Conservation (phyloP, 1,140 invertebrate species). For the Hesperophylax magnus region DNA sequence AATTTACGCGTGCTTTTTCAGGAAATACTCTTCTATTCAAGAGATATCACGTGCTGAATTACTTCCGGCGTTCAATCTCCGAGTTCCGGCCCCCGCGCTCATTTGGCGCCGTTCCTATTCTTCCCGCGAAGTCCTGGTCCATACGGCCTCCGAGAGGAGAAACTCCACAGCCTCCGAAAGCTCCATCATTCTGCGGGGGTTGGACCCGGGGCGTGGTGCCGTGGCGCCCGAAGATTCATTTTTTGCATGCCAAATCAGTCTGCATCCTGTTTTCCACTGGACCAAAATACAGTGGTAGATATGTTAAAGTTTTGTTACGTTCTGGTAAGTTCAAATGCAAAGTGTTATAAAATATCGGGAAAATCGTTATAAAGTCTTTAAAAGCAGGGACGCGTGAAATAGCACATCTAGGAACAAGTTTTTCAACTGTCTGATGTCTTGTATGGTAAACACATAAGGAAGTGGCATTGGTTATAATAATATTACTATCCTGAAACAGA, state of each 20-base stretch:
- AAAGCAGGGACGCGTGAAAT: too few species aligned
- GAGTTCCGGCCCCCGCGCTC: slow-evolving; percentile 39
- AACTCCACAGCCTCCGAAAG: too few species aligned
- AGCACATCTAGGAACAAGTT: too few species aligned
- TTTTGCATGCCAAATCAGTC: slow-evolving; percentile 55
- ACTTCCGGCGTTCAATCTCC: slow-evolving; percentile 35
- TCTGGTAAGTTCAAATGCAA: too few species aligned
- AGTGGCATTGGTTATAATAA: too few species aligned
- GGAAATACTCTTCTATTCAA: background rate
- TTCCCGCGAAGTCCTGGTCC: background rate
- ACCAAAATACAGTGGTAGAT: slow-evolving; percentile 12
- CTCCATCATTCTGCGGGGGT: too few species aligned
- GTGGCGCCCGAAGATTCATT: slow-evolving; percentile 50
- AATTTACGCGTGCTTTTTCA: background rate
- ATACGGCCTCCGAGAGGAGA: slow-evolving; percentile 4
- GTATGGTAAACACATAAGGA: too few species aligned
- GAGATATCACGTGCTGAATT: slow-evolving; percentile 34
- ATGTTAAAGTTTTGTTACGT: too few species aligned
- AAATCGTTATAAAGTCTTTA: too few species aligned
- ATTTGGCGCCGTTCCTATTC: slow-evolving; percentile 47
- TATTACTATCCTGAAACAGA: too few species aligned
- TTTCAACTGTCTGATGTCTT: too few species aligned
- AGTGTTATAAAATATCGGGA: too few species aligned
- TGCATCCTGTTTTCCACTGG: slow-evolving; percentile 51
- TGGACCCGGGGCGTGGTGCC: slow-evolving; percentile 41